These are phyloP conservation scores for Acrocera orbiculus DNA, from an alignment of 2,888 invertebrate species.

Conservation along the genomic window DNA sequence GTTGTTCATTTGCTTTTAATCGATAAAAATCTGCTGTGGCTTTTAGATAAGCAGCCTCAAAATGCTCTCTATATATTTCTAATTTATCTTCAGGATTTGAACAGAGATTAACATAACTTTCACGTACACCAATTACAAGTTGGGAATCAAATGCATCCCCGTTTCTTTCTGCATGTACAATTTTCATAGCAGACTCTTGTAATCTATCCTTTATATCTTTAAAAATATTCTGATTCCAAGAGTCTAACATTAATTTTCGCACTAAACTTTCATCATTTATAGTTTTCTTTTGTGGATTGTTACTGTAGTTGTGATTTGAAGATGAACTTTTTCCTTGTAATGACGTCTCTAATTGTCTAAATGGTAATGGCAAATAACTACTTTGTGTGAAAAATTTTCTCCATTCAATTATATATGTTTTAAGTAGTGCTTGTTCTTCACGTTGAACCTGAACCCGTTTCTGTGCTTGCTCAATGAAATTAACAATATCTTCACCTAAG, in stretches of 20 bases:
- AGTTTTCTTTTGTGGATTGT: conserved; percentile 33
- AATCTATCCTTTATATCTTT: conserved; percentile 82
- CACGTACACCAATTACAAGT: conserved; percentile 91
- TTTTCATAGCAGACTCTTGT: conserved; percentile 92
- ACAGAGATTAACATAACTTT: conserved; percentile 94
- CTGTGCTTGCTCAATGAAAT: conserved; percentile 88
- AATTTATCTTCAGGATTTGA: conserved; percentile 84
- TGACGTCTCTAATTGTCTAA: conserved; percentile 77
- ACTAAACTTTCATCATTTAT: conserved; percentile 79
- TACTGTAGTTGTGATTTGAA: conserved; percentile 22
- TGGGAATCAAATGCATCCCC: conserved; percentile 97
- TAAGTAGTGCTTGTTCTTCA: conserved; percentile 87
- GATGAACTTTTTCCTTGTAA: conserved; percentile 45
- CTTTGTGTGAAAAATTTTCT: conserved; percentile 95
- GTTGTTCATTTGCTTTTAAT: conserved; percentile 78
- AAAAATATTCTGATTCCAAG: conserved; percentile 97
- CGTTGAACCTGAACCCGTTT: conserved; percentile 74
- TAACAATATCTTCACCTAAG: conserved; percentile 78
- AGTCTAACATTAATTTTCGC: conserved; percentile 89
- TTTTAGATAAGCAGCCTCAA: conserved; percentile 87
- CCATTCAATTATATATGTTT: conserved; percentile 97
- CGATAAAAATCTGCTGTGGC: conserved; percentile 89
- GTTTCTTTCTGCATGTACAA: conserved; percentile 91
- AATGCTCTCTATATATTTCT: conserved; percentile 89
- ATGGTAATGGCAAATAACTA: conserved; percentile 90